Evolutionary conservation across 23 tunicate species (phyloP).

Genomic region (Ascidia mentula): DNA sequence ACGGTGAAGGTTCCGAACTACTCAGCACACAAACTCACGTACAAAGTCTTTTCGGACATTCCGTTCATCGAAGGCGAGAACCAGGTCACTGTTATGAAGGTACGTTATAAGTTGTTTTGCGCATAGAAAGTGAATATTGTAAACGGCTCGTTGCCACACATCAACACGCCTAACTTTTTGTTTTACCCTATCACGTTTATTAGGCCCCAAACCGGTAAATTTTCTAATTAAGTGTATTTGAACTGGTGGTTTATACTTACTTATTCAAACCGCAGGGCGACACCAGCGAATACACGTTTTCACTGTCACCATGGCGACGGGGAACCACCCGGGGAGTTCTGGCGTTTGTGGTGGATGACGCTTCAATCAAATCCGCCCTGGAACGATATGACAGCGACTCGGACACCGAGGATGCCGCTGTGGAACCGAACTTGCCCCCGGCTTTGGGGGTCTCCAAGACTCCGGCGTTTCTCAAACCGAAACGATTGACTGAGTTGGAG

Average conservation of each 20-base stretch:
- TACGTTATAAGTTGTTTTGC: neutral
- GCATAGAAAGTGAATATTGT: neutral
- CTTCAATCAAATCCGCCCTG: slow-evolving; percentile 18
- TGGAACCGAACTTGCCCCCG: neutral
- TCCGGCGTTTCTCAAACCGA: slow-evolving; percentile 45
- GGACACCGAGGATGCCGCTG: slow-evolving; percentile 41
- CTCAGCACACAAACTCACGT: slow-evolving; percentile 66
- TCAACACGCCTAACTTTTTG: neutral
- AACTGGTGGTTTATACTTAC: too few relatives aligned
- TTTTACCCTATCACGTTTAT: too few relatives aligned
- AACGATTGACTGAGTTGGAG: neutral
- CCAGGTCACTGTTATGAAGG: slow-evolving; percentile 49
- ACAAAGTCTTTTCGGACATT: slow-evolving; percentile 75
- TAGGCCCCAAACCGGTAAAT: too few relatives aligned
- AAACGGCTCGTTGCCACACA: neutral
- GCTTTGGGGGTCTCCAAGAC: slow-evolving; percentile 21
- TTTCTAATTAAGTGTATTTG: too few relatives aligned
- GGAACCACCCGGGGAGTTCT: slow-evolving; percentile 63
- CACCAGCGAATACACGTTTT: slow-evolving; percentile 59
- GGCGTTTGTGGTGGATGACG: slow-evolving; percentile 75
- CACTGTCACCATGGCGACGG: slow-evolving; percentile 72
- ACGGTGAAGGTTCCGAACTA: slow-evolving; percentile 83
- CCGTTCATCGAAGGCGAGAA: slow-evolving; percentile 67
- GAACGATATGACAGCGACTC: slow-evolving; percentile 69
- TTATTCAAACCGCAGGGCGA: slow-evolving; percentile 74